These are phyloP conservation scores for Cerastis rubricosa DNA, from an alignment of 2,888 invertebrate species.

Conservation along the genomic window DNA sequence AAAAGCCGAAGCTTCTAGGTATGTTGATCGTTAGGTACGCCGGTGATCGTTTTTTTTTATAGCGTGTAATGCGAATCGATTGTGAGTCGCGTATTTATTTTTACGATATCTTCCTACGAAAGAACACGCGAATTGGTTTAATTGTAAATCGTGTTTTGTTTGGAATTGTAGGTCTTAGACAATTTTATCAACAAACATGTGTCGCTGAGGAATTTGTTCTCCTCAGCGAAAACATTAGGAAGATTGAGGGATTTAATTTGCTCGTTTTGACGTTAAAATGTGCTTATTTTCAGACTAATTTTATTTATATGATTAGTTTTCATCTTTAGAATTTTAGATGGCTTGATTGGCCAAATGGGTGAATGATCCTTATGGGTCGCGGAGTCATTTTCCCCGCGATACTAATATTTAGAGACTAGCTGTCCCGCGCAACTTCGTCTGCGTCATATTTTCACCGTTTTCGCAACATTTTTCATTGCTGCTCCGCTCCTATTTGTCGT, in stretches of 20 bases:
- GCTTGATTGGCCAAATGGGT: too few species aligned
- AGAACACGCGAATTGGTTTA: slow-evolving; percentile 6
- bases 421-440: too few species aligned
- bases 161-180: neutral
- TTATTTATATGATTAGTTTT: too few species aligned
- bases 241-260: neutral
- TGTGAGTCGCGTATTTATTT: slow-evolving; percentile 18
- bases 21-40: slow-evolving; percentile 24
- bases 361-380: too few species aligned
- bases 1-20: slow-evolving; percentile 23
- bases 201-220: neutral
- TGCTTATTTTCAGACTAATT: too few species aligned
- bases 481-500: too few species aligned
- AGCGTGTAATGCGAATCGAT: slow-evolving; percentile 33
- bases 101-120: slow-evolving; percentile 40
- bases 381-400: neutral
- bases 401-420: neutral
- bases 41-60: slow-evolving; percentile 28
- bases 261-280: neutral
- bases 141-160: neutral
- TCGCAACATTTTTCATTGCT: too few species aligned
- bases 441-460: too few species aligned
- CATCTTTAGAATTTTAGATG: neutral
- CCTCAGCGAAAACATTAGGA: neutral
- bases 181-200: neutral